These are phyloP conservation scores for Pelagia noctiluca DNA, from an alignment of 30 jellyfish, hydroid and myxozoan genomes.

Conservation along the genomic window DNA sequence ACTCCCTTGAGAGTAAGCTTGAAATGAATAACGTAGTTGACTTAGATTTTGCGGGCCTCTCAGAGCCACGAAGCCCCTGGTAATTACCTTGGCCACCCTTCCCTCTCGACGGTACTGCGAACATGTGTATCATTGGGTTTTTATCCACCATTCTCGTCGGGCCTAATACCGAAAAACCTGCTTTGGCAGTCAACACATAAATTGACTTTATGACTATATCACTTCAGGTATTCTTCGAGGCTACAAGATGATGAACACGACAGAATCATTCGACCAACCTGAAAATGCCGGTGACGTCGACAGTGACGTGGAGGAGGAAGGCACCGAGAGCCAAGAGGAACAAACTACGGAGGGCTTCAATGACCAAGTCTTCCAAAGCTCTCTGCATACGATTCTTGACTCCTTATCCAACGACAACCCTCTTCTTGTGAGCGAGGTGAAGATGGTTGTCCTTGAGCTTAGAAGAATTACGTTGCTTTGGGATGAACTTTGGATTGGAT, in stretches of 20 bases:
- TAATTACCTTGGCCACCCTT: no score
- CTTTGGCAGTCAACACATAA: not conserved
- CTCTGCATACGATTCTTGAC: constrained; percentile 93
- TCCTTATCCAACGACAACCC: constrained; percentile 73
- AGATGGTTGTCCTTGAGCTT: constrained; percentile 87
- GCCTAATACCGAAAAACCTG: no score
- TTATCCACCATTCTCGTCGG: no score
- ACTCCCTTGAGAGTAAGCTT: no score
- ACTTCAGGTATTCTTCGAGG: constrained; percentile 84
- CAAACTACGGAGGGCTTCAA: constrained; percentile 55
- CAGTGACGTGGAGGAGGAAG: constrained; percentile 63
- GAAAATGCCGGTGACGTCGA: constrained; percentile 61
- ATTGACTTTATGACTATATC: not conserved
- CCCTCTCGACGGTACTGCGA: no score
- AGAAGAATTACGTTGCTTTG: constrained; percentile 95
- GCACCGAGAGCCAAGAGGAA: constrained; percentile 81
- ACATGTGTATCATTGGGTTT: no score
- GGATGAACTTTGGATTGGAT: constrained; percentile 99
- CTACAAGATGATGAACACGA: constrained; percentile 73
- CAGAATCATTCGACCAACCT: constrained; percentile 91
- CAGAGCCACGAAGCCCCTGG: no score
- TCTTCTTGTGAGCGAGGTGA: constrained; percentile 86
- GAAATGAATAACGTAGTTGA: no score
- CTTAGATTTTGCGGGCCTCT: no score
- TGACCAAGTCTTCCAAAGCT: constrained; percentile 88